A percentile compares a stretch with the other conserved stretches of the same genome.
Conservation (phyloP, 2,797 vertebrate species). For the Pseudomugil gertrudae region DNA sequence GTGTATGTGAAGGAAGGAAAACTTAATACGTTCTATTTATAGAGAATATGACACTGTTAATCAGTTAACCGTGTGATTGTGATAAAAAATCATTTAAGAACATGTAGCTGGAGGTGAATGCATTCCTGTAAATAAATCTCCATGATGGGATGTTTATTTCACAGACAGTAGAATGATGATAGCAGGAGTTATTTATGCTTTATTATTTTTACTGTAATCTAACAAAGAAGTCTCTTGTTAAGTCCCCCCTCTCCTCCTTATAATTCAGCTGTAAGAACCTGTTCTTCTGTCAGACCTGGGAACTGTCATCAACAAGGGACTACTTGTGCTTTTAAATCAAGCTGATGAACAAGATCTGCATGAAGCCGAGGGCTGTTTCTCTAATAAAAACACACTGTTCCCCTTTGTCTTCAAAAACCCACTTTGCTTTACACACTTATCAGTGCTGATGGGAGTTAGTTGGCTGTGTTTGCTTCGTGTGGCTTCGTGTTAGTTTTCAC, state of each 20-base stretch:
- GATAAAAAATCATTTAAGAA: too few species aligned
- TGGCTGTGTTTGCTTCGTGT: background rate
- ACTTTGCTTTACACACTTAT: constrained; percentile 17
- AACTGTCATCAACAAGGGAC: constrained; percentile 34
- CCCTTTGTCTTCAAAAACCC: constrained; percentile 54
- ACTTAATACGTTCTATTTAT: background rate
- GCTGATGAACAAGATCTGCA: constrained; percentile 25
- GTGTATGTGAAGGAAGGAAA: background rate
- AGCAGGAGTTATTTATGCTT: background rate
- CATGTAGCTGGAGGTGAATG: background rate
- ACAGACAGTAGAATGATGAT: background rate
- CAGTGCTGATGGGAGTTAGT: background rate
- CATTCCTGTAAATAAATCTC: background rate
- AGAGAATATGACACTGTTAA: background rate
- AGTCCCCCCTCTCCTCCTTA: constrained; percentile 8
- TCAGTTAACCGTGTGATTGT: background rate
- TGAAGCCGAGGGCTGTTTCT: constrained; percentile 21
- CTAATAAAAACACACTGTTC: constrained; percentile 40
- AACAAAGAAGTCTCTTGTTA: constrained; percentile 12
- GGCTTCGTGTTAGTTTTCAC: background rate
- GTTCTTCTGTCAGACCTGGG: constrained; percentile 3
- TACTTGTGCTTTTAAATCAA: constrained; percentile 40
- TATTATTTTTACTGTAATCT: constrained; percentile 3
- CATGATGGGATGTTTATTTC: background rate
- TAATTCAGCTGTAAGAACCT: constrained; percentile 18